Percentiles rank a stretch among this genome's conserved stretches.
Evolutionary conservation across 2,797 vertebrate genomes (phyloP).

Genomic region (Chlorospingus flavigularis): DNA sequence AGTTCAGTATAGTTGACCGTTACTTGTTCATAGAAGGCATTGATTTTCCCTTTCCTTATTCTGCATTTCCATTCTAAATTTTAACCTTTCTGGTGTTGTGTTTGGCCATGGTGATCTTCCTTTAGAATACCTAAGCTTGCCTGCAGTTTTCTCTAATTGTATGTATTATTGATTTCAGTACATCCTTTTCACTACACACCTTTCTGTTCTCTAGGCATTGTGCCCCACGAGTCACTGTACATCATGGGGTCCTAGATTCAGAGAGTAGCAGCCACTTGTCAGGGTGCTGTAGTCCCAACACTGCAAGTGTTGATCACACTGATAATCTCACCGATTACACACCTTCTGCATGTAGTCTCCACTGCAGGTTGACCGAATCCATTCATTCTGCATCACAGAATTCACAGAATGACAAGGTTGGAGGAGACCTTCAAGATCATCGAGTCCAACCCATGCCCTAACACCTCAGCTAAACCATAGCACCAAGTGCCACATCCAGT

Average conservation of each 20-base stretch:
- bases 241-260: not conserved
- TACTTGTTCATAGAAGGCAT: not conserved
- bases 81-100: not conserved
- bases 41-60: not conserved
- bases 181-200: not conserved
- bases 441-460: not conserved
- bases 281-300: not conserved
- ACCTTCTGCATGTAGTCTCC: not conserved
- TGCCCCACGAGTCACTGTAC: not conserved
- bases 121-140: not conserved
- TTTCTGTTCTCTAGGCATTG: not conserved
- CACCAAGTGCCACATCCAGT: not conserved
- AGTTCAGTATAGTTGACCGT: not conserved
- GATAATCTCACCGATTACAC: not conserved
- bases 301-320: not conserved
- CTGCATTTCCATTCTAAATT: not conserved
- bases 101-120: not conserved
- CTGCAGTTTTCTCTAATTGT: not conserved
- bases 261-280: not conserved
- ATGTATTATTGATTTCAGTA: not conserved
- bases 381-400: not conserved
- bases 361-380: rapidly evolving
- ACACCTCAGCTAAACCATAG: not conserved
- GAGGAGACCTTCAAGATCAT: not conserved
- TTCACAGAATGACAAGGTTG: not conserved